A percentile compares a stretch with the other conserved stretches of the same genome.
Evolutionary conservation across 1,140 invertebrate genomes (phyloP).

Genomic region (Listronotus bonariensis): DNA sequence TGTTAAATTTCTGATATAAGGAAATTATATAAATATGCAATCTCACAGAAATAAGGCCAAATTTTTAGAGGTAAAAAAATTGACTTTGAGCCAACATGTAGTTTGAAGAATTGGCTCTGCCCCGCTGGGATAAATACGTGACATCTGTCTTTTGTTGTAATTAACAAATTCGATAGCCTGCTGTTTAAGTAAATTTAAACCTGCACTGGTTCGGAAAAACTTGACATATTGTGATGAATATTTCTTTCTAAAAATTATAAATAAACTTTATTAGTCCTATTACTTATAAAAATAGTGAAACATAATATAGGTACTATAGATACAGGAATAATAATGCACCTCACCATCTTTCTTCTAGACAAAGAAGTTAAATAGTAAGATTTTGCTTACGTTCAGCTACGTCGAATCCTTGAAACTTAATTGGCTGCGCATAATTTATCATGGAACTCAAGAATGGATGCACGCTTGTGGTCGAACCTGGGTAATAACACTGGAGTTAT

Average conservation of each 20-base stretch:
- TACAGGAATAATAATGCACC: no score
- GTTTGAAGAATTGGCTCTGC: constrained; percentile 98
- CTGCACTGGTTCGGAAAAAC: constrained; percentile 96
- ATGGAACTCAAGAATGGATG: constrained; percentile 98
- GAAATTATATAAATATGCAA: no score
- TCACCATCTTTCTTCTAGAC: no score
- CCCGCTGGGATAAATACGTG: constrained; percentile 97
- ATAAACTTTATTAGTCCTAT: neutral
- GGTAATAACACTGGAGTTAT: constrained; percentile 77
- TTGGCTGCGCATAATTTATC: constrained; percentile 99
- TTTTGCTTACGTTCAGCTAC: constrained; percentile 93
- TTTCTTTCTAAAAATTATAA: constrained; percentile 78
- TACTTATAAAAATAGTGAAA: constrained; percentile 1
- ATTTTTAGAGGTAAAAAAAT: no score
- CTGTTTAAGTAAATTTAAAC: constrained; percentile 92
- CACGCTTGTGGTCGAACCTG: constrained; percentile 96
- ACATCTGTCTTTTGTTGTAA: constrained; percentile 99
- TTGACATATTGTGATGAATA: constrained; percentile 97
- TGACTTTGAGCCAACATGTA: constrained; percentile 72
- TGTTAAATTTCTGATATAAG: neutral
- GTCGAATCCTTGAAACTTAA: constrained; percentile 99
- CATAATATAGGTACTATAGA: no score
- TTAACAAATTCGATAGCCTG: constrained; percentile 98
- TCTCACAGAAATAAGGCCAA: no score
- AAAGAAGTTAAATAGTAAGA: no score